A percentile compares a stretch with the other conserved stretches of the same genome.
Conservation (phyloP, 2,113 vertebrate genomes). For the Scalopus aquaticus region DNA sequence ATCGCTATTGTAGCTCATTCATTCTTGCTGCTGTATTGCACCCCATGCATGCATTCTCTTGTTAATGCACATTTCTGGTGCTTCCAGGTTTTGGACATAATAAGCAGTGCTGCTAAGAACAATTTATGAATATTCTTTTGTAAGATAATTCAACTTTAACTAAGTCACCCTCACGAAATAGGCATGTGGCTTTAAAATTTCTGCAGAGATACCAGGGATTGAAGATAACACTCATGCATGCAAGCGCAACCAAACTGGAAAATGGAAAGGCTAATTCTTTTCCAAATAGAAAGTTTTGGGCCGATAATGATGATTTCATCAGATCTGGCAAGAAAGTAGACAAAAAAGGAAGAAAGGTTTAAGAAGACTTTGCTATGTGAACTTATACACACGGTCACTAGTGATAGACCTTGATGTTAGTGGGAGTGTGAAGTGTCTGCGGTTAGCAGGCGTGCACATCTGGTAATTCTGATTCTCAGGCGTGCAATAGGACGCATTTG, state of each 20-base stretch:
- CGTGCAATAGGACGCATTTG: neutral
- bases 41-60: neutral
- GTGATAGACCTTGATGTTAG: neutral
- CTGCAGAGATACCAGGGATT: neutral
- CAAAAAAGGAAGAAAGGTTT: neutral
- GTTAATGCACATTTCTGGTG: neutral
- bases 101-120: neutral
- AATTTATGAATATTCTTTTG: neutral
- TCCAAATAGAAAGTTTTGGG: neutral
- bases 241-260: neutral
- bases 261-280: neutral
- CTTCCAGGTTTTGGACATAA: neutral
- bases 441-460: neutral
- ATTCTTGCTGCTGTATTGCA: neutral
- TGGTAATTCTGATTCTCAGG: neutral
- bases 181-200: neutral
- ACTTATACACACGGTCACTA: neutral
- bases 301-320: neutral
- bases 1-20: neutral
- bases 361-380: neutral
- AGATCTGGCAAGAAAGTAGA: neutral
- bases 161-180: neutral
- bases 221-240: neutral
- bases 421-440: neutral
- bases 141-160: neutral